Evolutionary conservation across 2,797 vertebrate species (phyloP).

Genomic region (Typhlichthys eigenmanni): DNA sequence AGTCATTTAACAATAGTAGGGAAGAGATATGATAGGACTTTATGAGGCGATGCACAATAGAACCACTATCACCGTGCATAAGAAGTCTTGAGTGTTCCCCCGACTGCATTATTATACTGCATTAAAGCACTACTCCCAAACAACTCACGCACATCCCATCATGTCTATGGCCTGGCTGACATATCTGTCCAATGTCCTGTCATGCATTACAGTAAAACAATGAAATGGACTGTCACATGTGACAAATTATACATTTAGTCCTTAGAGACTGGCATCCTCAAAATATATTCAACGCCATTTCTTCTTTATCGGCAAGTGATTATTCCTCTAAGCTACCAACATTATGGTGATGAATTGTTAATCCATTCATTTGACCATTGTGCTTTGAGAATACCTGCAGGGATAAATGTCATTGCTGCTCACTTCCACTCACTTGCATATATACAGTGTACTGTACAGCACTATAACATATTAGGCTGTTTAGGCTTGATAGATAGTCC

Average conservation of each 20-base stretch:
- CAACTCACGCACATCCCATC: conserved; percentile 58
- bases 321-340: conserved; percentile 76
- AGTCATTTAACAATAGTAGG: conserved; percentile 75
- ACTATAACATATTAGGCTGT: conserved; percentile 45
- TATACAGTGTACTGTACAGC: conserved; percentile 17
- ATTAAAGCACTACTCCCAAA: conserved; percentile 64
- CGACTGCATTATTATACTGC: conserved; percentile 67
- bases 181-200: conserved; percentile 59
- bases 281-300: conserved; percentile 79
- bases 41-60: conserved; percentile 79
- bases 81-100: conserved; percentile 70
- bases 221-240: conserved; percentile 74
- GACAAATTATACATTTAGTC: conserved; percentile 82
- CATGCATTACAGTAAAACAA: conserved; percentile 73
- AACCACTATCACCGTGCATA: conserved; percentile 71
- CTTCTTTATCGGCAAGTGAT: conserved; percentile 74
- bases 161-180: conserved; percentile 42
- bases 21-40: conserved; percentile 76
- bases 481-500: conserved; percentile 67
- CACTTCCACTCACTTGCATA: conserved; percentile 63
- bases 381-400: conserved; percentile 65
- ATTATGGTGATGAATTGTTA: conserved; percentile 74
- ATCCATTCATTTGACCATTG: conserved; percentile 79
- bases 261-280: conserved; percentile 76
- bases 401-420: conserved; percentile 51